phyloP scores from a whole-genome alignment of 1,140 invertebrate genomes.

The Meloidogyne hapla region DNA sequence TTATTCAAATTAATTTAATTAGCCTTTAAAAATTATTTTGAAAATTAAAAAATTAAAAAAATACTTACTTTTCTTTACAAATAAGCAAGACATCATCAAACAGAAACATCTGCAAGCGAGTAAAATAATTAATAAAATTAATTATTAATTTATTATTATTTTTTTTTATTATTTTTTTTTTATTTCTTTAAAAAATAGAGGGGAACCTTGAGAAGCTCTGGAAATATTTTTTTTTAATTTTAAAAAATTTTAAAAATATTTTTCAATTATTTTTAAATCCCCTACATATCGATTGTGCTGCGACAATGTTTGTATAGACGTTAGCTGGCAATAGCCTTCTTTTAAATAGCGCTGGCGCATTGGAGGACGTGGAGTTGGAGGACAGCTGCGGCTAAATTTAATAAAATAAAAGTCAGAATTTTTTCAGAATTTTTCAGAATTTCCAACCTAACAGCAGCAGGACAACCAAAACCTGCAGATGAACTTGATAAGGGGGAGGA shows the following conservation, averaged over 20 bases:
- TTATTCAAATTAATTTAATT: too few species aligned
- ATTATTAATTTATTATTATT: slow-evolving; percentile 53
- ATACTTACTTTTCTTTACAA: slow-evolving; percentile 68
- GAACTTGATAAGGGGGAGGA: background rate
- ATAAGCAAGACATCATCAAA: slow-evolving; percentile 67
- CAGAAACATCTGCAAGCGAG: slow-evolving; percentile 65
- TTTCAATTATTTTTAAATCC: background rate
- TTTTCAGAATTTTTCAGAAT: too few species aligned
- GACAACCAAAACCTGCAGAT: background rate
- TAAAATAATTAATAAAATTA: slow-evolving; percentile 53
- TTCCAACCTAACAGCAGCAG: background rate
- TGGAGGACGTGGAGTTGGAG: slow-evolving; percentile 8
- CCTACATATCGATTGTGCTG: slow-evolving; percentile 23
- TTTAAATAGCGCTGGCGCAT: slow-evolving; percentile 12
- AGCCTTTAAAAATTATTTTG: too few species aligned
- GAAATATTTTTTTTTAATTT: background rate
- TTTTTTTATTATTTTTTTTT: slow-evolving; percentile 29
- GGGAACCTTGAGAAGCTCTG: too few species aligned
- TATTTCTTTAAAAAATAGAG: background rate
- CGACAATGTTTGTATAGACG: slow-evolving; percentile 15
- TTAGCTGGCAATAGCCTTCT: slow-evolving; percentile 22
- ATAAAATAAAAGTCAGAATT: background rate
- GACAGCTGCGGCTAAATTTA: slow-evolving; percentile 18
- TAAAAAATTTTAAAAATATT: background rate
- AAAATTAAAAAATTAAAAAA: background rate